A percentile compares a stretch with the other conserved stretches of the same genome.
These are phyloP conservation scores for Typhlichthys subterraneus DNA, from an alignment of 2,797 vertebrate genomes.

Conservation along the genomic window DNA sequence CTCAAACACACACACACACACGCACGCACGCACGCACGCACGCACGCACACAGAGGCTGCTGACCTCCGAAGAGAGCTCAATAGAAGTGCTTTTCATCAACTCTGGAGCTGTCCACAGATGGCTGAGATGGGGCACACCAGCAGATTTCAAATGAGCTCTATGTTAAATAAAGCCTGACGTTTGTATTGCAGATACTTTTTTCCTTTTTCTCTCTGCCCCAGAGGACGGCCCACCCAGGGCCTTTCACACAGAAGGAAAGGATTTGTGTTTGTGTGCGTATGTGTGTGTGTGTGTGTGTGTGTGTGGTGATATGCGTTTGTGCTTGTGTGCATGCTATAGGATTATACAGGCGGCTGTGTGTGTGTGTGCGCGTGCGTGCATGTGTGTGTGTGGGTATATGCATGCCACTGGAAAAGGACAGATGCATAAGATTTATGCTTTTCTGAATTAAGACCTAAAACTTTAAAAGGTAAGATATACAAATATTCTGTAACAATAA, in stretches of 20 bases:
- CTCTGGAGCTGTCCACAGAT: slow-evolving; percentile 69
- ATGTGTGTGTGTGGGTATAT: slow-evolving; percentile 1
- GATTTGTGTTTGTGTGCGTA: slow-evolving; percentile 21
- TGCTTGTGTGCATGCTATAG: background rate
- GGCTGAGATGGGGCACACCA: slow-evolving; percentile 67
- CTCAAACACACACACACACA: slow-evolving; percentile 51
- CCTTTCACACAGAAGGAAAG: slow-evolving; percentile 43
- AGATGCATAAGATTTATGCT: no score
- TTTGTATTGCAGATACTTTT: slow-evolving; percentile 62
- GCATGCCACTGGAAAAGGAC: background rate
- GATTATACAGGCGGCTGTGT: no score
- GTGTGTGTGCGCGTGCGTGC: slow-evolving; percentile 2
- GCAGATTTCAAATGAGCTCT: slow-evolving; percentile 78
- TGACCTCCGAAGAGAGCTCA: slow-evolving; percentile 72
- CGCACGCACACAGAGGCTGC: slow-evolving; percentile 51
- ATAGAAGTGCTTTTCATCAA: slow-evolving; percentile 79
- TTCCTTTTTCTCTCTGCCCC: slow-evolving; percentile 44
- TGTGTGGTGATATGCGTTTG: background rate
- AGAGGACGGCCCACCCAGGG: slow-evolving; percentile 53
- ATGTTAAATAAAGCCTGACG: slow-evolving; percentile 70
- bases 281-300: background rate
- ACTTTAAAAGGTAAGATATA: no score
- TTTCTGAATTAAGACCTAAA: slow-evolving; percentile 16
- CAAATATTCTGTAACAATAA: no score
- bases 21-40: slow-evolving; percentile 10